Evolutionary conservation across 1,140 invertebrate species (phyloP), one percentile per base, ranked within the genome.

Genomic region (Musca vetustissima): DNA sequence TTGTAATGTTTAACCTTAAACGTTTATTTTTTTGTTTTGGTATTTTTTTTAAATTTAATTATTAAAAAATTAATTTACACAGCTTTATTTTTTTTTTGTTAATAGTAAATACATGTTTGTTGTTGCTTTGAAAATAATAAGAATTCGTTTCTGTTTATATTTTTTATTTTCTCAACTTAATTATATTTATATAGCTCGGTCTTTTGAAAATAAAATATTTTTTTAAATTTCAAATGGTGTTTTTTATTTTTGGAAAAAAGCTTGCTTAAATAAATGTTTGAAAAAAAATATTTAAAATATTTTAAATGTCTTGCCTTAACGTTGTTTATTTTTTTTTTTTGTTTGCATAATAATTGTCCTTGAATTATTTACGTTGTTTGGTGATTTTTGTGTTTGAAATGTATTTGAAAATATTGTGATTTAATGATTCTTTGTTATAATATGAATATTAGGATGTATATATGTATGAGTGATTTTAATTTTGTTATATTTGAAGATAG

Each of bases 21-120:
- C 77, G 78, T 77, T 75, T 75, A 78, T 78, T 68, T 78, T 28
- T 11, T 13, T 59, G 21, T n/a, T 43, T 64, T 47, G 11, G 24
- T 55, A 14, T 24, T 55, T 19, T 28, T 4, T 28, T 28, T 28
- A n/a, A n/a, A n/a, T n/a, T n/a, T n/a, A n/a, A n/a, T n/a, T 61
- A 61, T 61, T 61, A 19, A 36, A 43, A 61, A 61, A 61, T 61
- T 36, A 61, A 61, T 61, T 36, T 61, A 61, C 64, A 49, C 64
- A 65, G 64, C 48, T 65, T 53, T 19, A 53, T 17, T 53, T 53
- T 53, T 9, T 65, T 48, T n/a, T n/a, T n/a, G n/a, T n/a, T 65
- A 65, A 1, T 59, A 28, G 7, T 32, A 59, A n/a, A 21, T 17
- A 49, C n/a, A 50, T 49, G 4, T 49, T 14, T 74, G 75, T 75